These are phyloP conservation scores for Drosophila eugracilis DNA, from an alignment of 1,140 invertebrate species.

Conservation along the genomic window DNA sequence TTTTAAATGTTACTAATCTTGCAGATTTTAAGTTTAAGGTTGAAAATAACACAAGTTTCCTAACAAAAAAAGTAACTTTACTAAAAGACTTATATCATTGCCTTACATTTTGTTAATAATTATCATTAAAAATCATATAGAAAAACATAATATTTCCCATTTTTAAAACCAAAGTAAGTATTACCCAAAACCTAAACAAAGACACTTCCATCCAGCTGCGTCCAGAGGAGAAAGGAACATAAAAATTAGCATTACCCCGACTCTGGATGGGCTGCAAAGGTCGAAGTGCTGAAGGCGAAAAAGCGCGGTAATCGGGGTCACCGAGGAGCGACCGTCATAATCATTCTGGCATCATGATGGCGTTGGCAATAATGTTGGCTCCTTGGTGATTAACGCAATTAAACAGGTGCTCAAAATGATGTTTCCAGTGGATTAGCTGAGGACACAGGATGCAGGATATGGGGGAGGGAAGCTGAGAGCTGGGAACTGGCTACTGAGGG, in stretches of 20 bases:
- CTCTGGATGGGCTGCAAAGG: conserved; percentile 17
- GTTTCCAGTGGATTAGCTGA: conserved; percentile 80
- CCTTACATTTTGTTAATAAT: too few relatives aligned
- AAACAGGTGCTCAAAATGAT: conserved; percentile 85
- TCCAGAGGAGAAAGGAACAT: conserved; percentile 27
- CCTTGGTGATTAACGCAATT: conserved; percentile 83
- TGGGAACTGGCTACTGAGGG: background rate
- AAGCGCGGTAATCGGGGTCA: background rate
- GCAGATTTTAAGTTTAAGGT: too few relatives aligned
- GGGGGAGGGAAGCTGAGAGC: background rate
- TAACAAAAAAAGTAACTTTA: too few relatives aligned
- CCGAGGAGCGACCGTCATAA: conserved; percentile 15
- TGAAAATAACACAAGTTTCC: too few relatives aligned
- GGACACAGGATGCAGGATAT: conserved; percentile 31
- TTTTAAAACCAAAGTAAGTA: background rate
- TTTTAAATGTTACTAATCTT: too few relatives aligned
- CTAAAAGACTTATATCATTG: too few relatives aligned
- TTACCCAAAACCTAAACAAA: background rate
- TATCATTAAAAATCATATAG: too few relatives aligned
- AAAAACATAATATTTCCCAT: too few relatives aligned
- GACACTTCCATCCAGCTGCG: conserved; percentile 53
- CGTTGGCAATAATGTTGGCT: conserved; percentile 71
- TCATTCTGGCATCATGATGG: conserved; percentile 29
- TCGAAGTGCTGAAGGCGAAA: conserved; percentile 13
- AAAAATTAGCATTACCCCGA: conserved; percentile 44